These are phyloP conservation scores for Amblyopsis hoosieri DNA, from an alignment of 2,797 vertebrate genomes.

Conservation along the genomic window DNA sequence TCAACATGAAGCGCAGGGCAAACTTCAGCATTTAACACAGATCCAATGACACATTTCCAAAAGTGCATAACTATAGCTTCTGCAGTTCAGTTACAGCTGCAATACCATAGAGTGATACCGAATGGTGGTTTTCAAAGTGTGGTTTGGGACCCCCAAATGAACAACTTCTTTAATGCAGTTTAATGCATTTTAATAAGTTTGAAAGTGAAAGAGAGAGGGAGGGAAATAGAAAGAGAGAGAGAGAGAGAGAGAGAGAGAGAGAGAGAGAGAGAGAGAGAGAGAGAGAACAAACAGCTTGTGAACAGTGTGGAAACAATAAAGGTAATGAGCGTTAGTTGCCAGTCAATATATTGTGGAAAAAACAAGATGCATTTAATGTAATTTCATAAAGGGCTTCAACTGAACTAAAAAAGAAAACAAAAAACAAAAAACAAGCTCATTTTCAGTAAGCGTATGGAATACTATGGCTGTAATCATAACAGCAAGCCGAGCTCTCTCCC, in stretches of 20 bases:
- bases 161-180: neutral
- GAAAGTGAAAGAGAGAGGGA: neutral
- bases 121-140: too few species aligned
- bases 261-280: neutral
- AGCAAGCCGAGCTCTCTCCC: constrained; percentile 40
- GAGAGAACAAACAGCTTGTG: constrained; percentile 18
- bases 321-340: constrained; percentile 55
- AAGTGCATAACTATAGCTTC: constrained; percentile 13
- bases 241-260: neutral
- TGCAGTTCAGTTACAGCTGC: too few species aligned
- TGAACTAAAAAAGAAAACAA: constrained; percentile 20
- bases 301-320: constrained; percentile 22
- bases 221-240: neutral
- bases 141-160: too few species aligned
- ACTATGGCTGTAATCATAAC: constrained; percentile 52
- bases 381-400: constrained; percentile 36
- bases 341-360: constrained; percentile 44
- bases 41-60: constrained; percentile 15
- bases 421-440: constrained; percentile 23
- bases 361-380: constrained; percentile 48
- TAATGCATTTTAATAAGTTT: neutral
- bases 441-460: constrained; percentile 43
- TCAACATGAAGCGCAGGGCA: constrained; percentile 12
- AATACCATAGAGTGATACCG: constrained; percentile 10
- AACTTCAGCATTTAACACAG: constrained; percentile 18